Evolutionary conservation across 2,888 invertebrate species (phyloP), one percentile per base, ranked within the genome.

Genomic region (Microplitis manilae): DNA sequence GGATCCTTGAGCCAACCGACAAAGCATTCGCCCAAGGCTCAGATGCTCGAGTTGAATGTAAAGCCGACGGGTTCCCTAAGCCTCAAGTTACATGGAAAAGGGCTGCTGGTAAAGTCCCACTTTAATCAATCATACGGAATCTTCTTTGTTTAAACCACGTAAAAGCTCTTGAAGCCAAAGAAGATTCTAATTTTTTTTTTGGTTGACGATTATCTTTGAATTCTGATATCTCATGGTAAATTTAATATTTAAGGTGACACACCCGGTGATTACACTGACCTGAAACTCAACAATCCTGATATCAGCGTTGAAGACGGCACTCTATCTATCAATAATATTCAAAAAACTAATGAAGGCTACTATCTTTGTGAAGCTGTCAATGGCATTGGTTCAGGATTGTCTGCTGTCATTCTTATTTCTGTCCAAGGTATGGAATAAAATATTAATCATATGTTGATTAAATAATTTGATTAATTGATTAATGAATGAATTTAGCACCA

Each of bases 301-400:
- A 96, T 97, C 79, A 96, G 95, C 91, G 96, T 97, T 70, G 97
- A 97, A 90, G 98, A 98, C 88, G 98, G 98, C 83, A 97, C 97
- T 75, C 92, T 98, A 79, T 93, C 95, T 78, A 95, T 98, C 86
- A 94, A 95, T 85, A 96, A 97, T 86, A 97, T 98, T 82, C 96
- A 96, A 89, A 97, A 97, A 91, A 95, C 94, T 20, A 97, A 98
- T 88, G 97, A 97, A 91, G 98, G 98, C 30, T 97, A 97, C 88
- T 98, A 98, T 90, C 92, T 98, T 65, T 98, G 98, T 89, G 97
- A 98, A 91, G 97, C 98, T 78, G 96, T 96, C 69, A 98, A 98
- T 90, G 97, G 97, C 85, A 97, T 98, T 85, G 98, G 98, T 79
- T 96, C 97, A 79, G 98, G 97, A 86, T 92, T 98, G 50, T 98